phyloP scores from a whole-genome alignment of 2,888 invertebrate species.

The Lochmaea capreae region DNA sequence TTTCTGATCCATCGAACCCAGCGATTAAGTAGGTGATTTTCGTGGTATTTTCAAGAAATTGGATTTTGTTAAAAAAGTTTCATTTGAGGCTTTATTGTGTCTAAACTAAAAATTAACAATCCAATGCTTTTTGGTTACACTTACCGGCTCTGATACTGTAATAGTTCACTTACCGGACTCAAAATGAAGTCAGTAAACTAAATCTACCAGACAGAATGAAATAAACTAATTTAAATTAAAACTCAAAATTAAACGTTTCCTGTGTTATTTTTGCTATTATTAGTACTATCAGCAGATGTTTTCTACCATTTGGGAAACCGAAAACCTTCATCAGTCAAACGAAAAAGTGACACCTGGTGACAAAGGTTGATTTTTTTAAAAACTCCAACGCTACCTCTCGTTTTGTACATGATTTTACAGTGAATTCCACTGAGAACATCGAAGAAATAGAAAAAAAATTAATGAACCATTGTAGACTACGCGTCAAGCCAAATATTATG shows the following conservation, averaged over 20 bases:
- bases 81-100: no score
- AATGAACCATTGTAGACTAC: conserved; percentile 36
- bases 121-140: no score
- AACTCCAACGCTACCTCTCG: conserved; percentile 9
- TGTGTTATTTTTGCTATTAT: conserved; percentile 12
- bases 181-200: no score
- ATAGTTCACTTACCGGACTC: no score
- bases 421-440: conserved; percentile 11
- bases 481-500: conserved; percentile 37
- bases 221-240: background rate
- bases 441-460: conserved; percentile 28
- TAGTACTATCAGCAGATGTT: conserved; percentile 10
- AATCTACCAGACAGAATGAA: no score
- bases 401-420: conserved; percentile 5
- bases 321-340: conserved; percentile 29
- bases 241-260: background rate
- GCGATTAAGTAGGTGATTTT: no score
- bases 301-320: conserved; percentile 17
- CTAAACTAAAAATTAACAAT: no score
- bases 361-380: conserved; percentile 22
- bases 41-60: no score
- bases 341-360: conserved; percentile 33
- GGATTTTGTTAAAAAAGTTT: no score
- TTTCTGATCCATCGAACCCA: no score
- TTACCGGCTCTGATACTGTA: no score